Conservation (phyloP, 2,888 invertebrate species). For the Apomyelois bistriatella region DNA sequence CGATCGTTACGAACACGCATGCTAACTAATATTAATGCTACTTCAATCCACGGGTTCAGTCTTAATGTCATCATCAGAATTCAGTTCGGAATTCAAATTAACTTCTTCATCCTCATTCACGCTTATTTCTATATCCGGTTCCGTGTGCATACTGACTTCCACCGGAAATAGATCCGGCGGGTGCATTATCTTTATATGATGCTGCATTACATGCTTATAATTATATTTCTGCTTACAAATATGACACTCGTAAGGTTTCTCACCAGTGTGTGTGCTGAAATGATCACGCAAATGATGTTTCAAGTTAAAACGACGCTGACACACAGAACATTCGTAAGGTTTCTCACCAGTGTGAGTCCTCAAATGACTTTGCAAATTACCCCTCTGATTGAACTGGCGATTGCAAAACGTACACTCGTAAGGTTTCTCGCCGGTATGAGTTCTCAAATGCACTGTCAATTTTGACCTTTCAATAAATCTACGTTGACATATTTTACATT, state of each 20-base stretch:
- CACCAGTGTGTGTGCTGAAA: constrained; percentile 18
- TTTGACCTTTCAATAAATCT: neutral
- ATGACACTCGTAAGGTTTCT: constrained; percentile 20
- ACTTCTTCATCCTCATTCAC: neutral
- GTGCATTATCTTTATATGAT: neutral
- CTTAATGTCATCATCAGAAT: neutral
- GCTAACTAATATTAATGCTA: too few relatives aligned
- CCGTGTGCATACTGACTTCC: neutral
- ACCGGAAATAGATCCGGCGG: neutral
- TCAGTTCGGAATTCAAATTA: neutral
- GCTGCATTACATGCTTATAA: neutral
- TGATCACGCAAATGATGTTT: constrained; percentile 16
- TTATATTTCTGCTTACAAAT: constrained; percentile 16
- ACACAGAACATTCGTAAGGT: constrained; percentile 19
- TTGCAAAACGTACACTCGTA: neutral
- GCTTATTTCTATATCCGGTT: neutral
- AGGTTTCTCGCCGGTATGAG: neutral
- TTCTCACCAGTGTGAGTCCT: constrained; percentile 17
- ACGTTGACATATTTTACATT: neutral
- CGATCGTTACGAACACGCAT: too few relatives aligned
- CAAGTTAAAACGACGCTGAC: constrained; percentile 13
- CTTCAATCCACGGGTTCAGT: neutral
- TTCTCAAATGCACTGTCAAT: neutral
- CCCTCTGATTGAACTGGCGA: neutral
- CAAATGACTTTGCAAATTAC: constrained; percentile 4